Percentiles rank a stretch among this genome's conserved stretches.
These are phyloP conservation scores for Stenichneumon culpator DNA, from an alignment of 2,888 invertebrate genomes.

Conservation along the genomic window DNA sequence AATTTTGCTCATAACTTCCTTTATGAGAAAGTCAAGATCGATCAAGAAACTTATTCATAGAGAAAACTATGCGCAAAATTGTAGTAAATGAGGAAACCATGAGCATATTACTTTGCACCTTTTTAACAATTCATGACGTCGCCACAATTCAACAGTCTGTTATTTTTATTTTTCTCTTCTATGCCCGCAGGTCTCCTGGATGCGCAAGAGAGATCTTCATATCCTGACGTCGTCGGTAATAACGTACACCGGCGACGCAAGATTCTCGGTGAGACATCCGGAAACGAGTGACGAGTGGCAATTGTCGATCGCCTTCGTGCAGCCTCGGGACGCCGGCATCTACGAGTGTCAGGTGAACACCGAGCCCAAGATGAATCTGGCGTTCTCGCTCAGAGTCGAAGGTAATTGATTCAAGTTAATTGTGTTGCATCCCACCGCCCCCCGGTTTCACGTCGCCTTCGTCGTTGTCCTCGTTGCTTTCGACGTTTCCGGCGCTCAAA, in stretches of 20 bases:
- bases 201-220: conserved; percentile 93
- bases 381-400: conserved; percentile 92
- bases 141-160: not conserved
- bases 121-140: not conserved
- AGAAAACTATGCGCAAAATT: no score
- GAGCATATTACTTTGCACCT: no score
- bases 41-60: no score
- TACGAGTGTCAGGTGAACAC: conserved; percentile 97
- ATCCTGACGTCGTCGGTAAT: conserved; percentile 94
- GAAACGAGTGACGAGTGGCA: conserved; percentile 95
- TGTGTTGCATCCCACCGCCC: not conserved
- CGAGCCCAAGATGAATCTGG: conserved; percentile 95
- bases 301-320: conserved; percentile 93
- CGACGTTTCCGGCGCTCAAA: conserved; percentile 2
- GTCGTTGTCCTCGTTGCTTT: conserved; percentile 58
- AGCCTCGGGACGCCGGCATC: conserved; percentile 93
- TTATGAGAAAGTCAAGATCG: no score
- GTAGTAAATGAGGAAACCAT: no score
- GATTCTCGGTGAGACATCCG: conserved; percentile 94
- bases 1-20: no score
- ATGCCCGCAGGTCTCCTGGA: conserved; percentile 91
- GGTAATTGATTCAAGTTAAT: conserved; percentile 86
- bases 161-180: conserved; percentile 32
- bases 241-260: conserved; percentile 94
- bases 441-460: conserved; percentile 52